phyloP scores from a whole-genome alignment of 2,888 invertebrate genomes.

The Spisula solida region DNA sequence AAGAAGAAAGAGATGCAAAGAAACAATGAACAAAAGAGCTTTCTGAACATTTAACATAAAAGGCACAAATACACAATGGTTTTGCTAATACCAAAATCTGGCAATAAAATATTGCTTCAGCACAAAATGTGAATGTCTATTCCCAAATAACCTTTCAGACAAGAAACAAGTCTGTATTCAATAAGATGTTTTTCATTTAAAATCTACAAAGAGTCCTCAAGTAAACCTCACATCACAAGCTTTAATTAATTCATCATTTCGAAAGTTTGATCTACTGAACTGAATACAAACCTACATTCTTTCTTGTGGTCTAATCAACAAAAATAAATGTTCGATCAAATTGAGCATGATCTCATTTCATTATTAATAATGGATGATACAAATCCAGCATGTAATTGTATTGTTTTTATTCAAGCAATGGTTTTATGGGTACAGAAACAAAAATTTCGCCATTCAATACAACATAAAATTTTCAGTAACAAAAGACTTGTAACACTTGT shows the following conservation, averaged over 20 bases:
- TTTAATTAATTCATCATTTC: too few species aligned
- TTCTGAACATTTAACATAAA: neutral
- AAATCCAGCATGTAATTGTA: too few species aligned
- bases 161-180: neutral
- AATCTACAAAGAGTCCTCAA: neutral
- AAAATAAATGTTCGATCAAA: neutral
- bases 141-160: neutral
- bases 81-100: constrained; percentile 17
- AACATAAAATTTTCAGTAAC: too few species aligned
- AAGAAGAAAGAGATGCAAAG: neutral
- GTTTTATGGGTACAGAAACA: too few species aligned
- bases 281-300: neutral
- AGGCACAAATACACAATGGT: constrained; percentile 18
- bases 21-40: neutral
- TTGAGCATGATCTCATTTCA: too few species aligned
- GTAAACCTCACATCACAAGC: neutral
- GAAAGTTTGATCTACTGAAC: neutral
- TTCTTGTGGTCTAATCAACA: neutral
- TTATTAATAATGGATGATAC: too few species aligned
- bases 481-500: too few species aligned
- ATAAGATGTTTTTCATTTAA: neutral
- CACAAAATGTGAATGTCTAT: neutral
- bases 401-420: too few species aligned
- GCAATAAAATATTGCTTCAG: neutral
- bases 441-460: too few species aligned